Percentiles rank a stretch among this genome's conserved stretches.
phyloP scores from a whole-genome alignment of 2,113 vertebrate species.

The Sinocyclocheilus maitianheensis region DNA sequence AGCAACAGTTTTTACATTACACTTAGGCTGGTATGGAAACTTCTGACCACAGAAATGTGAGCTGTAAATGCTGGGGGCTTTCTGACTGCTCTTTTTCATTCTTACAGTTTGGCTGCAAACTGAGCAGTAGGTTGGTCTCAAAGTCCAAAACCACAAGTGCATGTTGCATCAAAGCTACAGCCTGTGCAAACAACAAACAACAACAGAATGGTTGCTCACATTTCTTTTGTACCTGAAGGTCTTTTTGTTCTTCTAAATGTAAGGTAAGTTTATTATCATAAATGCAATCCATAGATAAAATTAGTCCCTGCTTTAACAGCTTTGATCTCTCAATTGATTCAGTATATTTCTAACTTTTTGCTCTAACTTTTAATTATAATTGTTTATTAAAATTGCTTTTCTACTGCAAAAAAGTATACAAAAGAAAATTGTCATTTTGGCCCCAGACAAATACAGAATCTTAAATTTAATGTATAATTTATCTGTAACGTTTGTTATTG shows the following conservation, averaged over 20 bases:
- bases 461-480: no score
- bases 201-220: neutral
- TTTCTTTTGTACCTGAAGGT: neutral
- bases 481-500: no score
- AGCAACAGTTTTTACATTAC: neutral
- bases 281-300: neutral
- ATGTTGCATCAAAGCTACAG: neutral
- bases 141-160: constrained; percentile 17
- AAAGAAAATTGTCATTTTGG: no score
- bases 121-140: neutral
- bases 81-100: neutral
- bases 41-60: constrained; percentile 18
- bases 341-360: neutral
- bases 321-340: neutral
- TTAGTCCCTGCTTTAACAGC: neutral
- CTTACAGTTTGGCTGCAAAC: constrained; percentile 9
- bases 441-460: no score
- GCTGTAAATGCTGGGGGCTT: neutral
- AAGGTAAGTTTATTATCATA: neutral
- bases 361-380: neutral
- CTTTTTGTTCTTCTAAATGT: neutral
- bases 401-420: neutral
- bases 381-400: neutral
- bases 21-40: neutral
- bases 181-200: constrained; percentile 19